A percentile compares a stretch with the other conserved stretches of the same genome.
Conservation (phyloP, 2,888 invertebrate genomes). For the Leptarthrus brevirostris region DNA sequence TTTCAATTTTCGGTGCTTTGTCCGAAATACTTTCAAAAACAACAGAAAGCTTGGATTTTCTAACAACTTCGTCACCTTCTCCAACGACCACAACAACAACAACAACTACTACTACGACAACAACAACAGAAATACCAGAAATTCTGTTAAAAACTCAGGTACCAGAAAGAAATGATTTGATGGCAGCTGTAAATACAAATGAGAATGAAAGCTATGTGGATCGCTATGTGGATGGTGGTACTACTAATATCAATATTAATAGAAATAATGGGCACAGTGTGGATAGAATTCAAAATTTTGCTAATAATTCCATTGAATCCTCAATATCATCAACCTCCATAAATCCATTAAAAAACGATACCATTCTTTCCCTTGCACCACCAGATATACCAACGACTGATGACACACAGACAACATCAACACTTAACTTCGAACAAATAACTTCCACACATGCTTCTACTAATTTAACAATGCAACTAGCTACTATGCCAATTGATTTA, state of each 20-base stretch:
- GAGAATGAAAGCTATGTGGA: constrained; percentile 27
- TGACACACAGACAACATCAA: neutral
- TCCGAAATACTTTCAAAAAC: constrained; percentile 69
- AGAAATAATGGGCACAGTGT: constrained; percentile 34
- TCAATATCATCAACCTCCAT: neutral
- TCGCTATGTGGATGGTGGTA: constrained; percentile 27
- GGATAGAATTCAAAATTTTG: constrained; percentile 31
- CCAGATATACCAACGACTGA: constrained; percentile 42
- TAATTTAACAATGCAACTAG: constrained; percentile 49
- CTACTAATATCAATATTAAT: constrained; percentile 36
- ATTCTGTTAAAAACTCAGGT: constrained; percentile 56
- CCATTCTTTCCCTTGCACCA: constrained; percentile 1
- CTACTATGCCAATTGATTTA: constrained; percentile 44
- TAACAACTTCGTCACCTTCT: constrained; percentile 55
- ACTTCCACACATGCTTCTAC: constrained; percentile 32
- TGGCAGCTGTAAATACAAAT: constrained; percentile 56
- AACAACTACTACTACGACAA: constrained; percentile 55
- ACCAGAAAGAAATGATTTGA: constrained; percentile 52
- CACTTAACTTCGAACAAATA: neutral
- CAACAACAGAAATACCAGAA: constrained; percentile 57
- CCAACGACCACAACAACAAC: constrained; percentile 57
- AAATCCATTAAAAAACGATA: neutral
- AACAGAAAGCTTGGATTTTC: constrained; percentile 57
- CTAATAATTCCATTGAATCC: constrained; percentile 17
- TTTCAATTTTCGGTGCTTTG: constrained; percentile 72